Evolutionary conservation across 2,888 invertebrate species (phyloP), one percentile per base, ranked within the genome.

Genomic region (Watsonalla binaria): DNA sequence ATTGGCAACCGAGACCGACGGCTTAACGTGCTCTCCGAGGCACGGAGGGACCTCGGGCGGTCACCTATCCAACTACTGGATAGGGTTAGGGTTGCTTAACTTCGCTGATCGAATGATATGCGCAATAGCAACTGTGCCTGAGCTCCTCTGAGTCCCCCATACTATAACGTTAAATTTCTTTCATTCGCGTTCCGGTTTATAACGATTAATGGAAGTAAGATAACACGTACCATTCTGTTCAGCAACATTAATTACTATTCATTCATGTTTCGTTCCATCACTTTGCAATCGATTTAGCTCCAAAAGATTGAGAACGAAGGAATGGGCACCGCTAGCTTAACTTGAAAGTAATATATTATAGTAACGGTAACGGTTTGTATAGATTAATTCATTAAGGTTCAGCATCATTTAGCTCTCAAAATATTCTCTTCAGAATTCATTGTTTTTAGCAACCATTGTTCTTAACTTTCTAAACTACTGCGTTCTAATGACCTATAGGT

Each of bases 381-480:
- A 49, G 49, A 49, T 49, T 49, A 15, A 49, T 49, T 49, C 37
- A 49, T 49, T 15, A 49, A 34, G 33, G 49, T 49, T 37, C 37
- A 37, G n/a, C 49, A 49, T 49, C 37, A 49, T 49, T 48, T 15
- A 14, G 37, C 49, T 49, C 15, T 5, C 14, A 49, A 42, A 48
- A 39, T 49, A 37, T 37, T 37, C 14, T 49, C 49, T 14, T 37
- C 37, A 49, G 37, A 49, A 49, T 49, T 7, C 47, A 47, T 45
- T 48, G 45, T 47, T 39, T 42, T 51, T 47, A 14, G 37, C 24
- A 51, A 42, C 14, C 46, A 54, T 53, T 51, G 54, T 57, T 53
- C 47, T 51, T 46, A 14, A 46, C 53, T 55, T 53, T 54, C 57
- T 57, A 54, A 51, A 51, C 45, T 39, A 51, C 42, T 46, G 51